Evolutionary conservation across 2,113 vertebrate genomes (phyloP), one percentile per base, ranked within the genome.

Genomic region (Spilogale gracilis): DNA sequence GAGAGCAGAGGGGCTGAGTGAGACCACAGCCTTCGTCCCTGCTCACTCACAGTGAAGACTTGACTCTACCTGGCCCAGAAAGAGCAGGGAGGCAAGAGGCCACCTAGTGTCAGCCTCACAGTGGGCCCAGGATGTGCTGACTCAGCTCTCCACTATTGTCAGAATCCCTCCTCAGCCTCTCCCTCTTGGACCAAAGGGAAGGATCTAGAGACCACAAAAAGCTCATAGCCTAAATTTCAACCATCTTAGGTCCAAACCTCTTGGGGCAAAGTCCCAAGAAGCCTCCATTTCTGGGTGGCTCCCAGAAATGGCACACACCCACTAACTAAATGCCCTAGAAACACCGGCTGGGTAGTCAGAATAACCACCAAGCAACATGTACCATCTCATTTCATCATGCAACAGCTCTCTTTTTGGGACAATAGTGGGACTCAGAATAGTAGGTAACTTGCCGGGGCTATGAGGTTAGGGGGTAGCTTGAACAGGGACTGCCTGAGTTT

Each of bases 41-140:
- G 4, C 10, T 18, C 21, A 88, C 27, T 27, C 56, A 54, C n/a
- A 61, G 25, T 30, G 82, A 13, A 93, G n/a, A 17, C 0, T 0
- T 25, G 58, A 4, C 0, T 0, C 30, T 10, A 48, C 32, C 58
- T 61, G 7, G 9, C 56, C 65, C 30, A 74, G 73, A 71, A 78
- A 58, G 32, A 25, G 27, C 10, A 2, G 58, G 71, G 30, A 73
- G 38, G n/a, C 20, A 11, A 63, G 91, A 27, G 0, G 63, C 52
- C 58, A 4, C 20, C 76, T 32, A 5, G 30, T 1, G 27, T n/a
- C 11, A 43, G 17, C 71, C 78, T 20, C 3, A 3, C 30, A 2
- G 27, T 0, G 1, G 18, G 45, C 23, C n/a, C 16, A 25, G 27
- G 12, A 48, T 0, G 1, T 0, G 4, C 6, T 38, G 60, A 13